Base-by-base conservation (phyloP, 2,888 invertebrate species). In the Phrixothrix hirtus region DNA sequence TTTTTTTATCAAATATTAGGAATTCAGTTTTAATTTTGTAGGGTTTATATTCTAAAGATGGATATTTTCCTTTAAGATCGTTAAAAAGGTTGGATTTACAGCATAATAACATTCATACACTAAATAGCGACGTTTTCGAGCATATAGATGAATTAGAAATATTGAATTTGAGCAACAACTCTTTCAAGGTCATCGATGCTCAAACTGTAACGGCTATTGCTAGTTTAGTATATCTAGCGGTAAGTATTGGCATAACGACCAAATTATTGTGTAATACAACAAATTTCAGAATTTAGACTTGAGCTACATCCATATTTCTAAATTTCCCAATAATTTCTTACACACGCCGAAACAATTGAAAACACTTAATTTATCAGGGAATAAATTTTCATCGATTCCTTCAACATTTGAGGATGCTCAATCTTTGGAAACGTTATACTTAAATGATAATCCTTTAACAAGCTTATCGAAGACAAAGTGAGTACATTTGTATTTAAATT, bases 91-190 rank as follows among this genome's bases (percentile, higher is more conserved):
- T 91, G 12, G 81, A 84, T 64, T 75, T 94, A 52, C 85, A 85
- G 0, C 71, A 83, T 68, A 94, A 94, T 70, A 77, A 80, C 13
- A 71, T 92, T 1, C 86, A 88, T 62, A 81, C 83, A 0, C 71
- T 92, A n/a, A 70, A 88, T 64, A 79, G 78, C 37, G 87, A 89
- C 67, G 65, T 89, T 1, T 92, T 95, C 69, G 87, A 88, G 62
- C 91, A 93, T 66, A 67, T 71, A 1, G 73, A 86, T 2, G 79
- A 83, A 39, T 69, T 95, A 27, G 83, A 84, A 59, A 79, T 81
- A 9, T 71, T 95, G 34, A 81, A 82, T 61, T 75, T 95, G 13
- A 83, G 84, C 55, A 81, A 83, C 9, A 95, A 95, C 73, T 88
- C 87, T 0, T 77, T 95, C 9, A 77, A 77, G 9, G 77, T 81